Evolutionary conservation across 2,797 vertebrate genomes (phyloP), one percentile per base, ranked within the genome.

Genomic region (Lepus oiostolus): DNA sequence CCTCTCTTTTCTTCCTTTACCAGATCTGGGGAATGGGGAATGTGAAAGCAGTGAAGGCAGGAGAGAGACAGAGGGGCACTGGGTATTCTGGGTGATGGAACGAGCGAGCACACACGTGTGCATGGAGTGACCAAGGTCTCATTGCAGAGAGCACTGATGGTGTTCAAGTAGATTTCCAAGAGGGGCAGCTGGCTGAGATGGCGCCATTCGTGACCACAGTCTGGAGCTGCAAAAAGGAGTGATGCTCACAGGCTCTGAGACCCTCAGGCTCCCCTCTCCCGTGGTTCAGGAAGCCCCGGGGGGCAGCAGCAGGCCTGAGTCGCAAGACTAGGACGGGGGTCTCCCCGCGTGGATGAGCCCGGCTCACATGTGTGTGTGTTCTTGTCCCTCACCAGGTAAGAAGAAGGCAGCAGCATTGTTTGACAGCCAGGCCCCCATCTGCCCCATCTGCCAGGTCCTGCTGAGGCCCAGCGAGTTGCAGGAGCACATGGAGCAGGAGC

Each of bases 401-500:
- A 99, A 99, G 99, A 99, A 99, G 98, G 99, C 99, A 98, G 98
- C 99, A 62, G 99, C 99, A 6, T 97, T 99, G 97, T 99, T 99
- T 96, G 99, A 99, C 99, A 99, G 99, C 98, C 99, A 99, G 98
- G 99, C 99, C 97, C 99, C 99, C 0, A 98, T 99, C 97, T 99
- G 99, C 98, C 99, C 99, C 93, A 99, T 99, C 98, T 99, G 99
- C 98, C 99, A 99, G 98, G 99, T 99, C 76, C 98, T 99, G 95
- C 99, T 99, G 97, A 98, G 99, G 97, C 99, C 99, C 0, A 99
- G 99, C 85, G 99, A 99, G 97, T 98, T 99, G 60, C 99, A 99
- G 96, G 99, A 99, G 76, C 99, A 99, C 98, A 99, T 99, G 99
- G 99, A 99, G 96, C 99, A 99, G 87, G 99, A 99, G 98, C 98